Evolutionary conservation across 2,888 invertebrate genomes (phyloP).

Genomic region (Heliconius hortense): DNA sequence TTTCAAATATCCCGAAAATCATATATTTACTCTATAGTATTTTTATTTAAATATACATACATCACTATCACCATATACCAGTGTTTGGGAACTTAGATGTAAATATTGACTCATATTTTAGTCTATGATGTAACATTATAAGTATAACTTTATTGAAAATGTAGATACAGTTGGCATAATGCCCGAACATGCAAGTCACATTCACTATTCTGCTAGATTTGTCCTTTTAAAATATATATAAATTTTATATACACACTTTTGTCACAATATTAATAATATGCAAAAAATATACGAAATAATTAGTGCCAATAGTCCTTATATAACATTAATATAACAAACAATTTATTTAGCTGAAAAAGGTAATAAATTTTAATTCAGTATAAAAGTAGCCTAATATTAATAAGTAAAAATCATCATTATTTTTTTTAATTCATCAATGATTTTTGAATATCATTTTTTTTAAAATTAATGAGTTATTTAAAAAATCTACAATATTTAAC

Average conservation of each 20-base stretch:
- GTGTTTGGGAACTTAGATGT: slow-evolving; percentile 42
- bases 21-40: neutral
- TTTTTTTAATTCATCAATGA: too few relatives aligned
- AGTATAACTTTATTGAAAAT: slow-evolving; percentile 46
- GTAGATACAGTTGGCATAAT: slow-evolving; percentile 36
- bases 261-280: slow-evolving; percentile 1
- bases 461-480: neutral
- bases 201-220: slow-evolving; percentile 23
- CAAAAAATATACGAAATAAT: slow-evolving; percentile 8
- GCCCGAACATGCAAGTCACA: slow-evolving; percentile 17
- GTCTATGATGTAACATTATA: slow-evolving; percentile 41
- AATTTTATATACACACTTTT: slow-evolving; percentile 6
- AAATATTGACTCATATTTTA: slow-evolving; percentile 49
- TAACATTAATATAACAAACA: neutral
- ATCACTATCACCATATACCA: slow-evolving; percentile 24
- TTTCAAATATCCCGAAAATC: neutral
- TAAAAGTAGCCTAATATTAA: slow-evolving; percentile 9
- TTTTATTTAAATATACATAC: neutral
- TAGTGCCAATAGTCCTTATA: slow-evolving; percentile 25
- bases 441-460: neutral
- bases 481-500: neutral
- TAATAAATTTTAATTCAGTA: neutral
- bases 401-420: neutral
- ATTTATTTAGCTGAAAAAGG: neutral
- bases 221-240: slow-evolving; percentile 1